These are phyloP conservation scores for Aricia artaxerxes DNA, from an alignment of 2,888 invertebrate genomes.

Conservation along the genomic window DNA sequence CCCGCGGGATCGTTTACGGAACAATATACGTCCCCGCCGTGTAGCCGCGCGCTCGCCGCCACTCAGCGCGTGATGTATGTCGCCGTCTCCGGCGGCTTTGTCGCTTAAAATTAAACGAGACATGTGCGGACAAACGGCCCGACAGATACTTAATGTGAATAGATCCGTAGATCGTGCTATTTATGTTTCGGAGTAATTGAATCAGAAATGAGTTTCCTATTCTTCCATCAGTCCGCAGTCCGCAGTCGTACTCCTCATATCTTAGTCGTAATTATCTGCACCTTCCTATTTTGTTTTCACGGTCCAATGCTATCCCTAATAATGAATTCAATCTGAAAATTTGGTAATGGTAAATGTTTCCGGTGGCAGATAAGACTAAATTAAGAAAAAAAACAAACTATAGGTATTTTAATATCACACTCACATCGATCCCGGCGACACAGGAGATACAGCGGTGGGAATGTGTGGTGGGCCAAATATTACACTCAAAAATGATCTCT, in stretches of 20 bases:
- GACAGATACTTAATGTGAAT: neutral
- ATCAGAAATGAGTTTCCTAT: neutral
- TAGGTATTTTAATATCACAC: too few relatives aligned
- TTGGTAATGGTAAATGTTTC: neutral
- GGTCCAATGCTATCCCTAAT: neutral
- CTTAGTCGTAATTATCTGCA: too few relatives aligned
- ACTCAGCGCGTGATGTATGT: slow-evolving; percentile 11
- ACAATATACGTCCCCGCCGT: slow-evolving; percentile 10
- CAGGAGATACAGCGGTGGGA: too few relatives aligned
- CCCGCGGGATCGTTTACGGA: slow-evolving; percentile 21
- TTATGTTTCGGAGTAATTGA: neutral
- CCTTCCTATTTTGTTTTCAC: too few relatives aligned
- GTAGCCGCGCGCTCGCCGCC: neutral
- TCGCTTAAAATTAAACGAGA: slow-evolving; percentile 6
- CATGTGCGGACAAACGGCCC: neutral
- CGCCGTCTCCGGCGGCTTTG: neutral
- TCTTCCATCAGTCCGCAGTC: neutral
- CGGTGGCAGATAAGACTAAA: neutral
- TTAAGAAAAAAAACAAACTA: too few relatives aligned
- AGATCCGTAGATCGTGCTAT: neutral
- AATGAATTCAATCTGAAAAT: neutral
- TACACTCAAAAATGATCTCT: neutral
- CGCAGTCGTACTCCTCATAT: too few relatives aligned
- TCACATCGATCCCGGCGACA: too few relatives aligned
- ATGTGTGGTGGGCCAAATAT: too few relatives aligned